Evolutionary conservation across 2,113 vertebrate genomes (phyloP).

Genomic region (Mugil cephalus): DNA sequence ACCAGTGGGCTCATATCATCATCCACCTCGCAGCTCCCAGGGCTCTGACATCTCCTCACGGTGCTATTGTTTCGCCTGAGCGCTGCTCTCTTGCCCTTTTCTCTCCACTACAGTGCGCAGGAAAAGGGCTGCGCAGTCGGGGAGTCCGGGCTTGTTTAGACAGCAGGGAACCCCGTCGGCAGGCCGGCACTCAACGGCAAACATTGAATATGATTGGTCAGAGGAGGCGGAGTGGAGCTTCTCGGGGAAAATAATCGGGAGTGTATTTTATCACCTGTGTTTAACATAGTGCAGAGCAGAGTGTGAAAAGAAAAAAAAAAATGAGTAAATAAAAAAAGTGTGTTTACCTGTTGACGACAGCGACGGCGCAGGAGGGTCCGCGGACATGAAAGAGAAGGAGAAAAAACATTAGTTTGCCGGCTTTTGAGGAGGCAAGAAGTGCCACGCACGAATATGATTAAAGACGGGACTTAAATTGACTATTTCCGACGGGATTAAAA

Average conservation of each 20-base stretch:
- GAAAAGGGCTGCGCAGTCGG: constrained; percentile 62
- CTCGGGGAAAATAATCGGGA: constrained; percentile 70
- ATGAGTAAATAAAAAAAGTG: constrained; percentile 28
- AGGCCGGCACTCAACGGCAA: constrained; percentile 63
- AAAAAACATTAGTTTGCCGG: constrained; percentile 63
- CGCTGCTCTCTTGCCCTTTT: constrained; percentile 80
- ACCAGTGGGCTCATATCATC: constrained; percentile 78
- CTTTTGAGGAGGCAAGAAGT: constrained; percentile 30
- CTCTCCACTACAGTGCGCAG: constrained; percentile 69
- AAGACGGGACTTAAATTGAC: constrained; percentile 42
- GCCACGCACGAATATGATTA: constrained; percentile 32
- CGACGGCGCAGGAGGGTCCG: constrained; percentile 45
- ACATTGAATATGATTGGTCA: constrained; percentile 77
- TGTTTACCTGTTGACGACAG: constrained; percentile 80
- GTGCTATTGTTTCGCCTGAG: constrained; percentile 80
- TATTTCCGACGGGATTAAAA: constrained; percentile 50
- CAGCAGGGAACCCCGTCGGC: constrained; percentile 61
- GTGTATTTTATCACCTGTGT: constrained; percentile 54
- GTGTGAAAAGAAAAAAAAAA: constrained; percentile 29
- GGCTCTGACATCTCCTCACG: constrained; percentile 75
- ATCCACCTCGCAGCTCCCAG: constrained; percentile 76
- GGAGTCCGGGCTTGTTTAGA: constrained; percentile 70
- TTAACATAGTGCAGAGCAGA: constrained; percentile 34
- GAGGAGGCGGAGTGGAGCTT: constrained; percentile 60
- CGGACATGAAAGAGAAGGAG: constrained; percentile 61